Percentiles rank a stretch among this genome's conserved stretches.
These are phyloP conservation scores for Fregetta grallaria DNA, from an alignment of 2,113 vertebrate species.

Conservation along the genomic window DNA sequence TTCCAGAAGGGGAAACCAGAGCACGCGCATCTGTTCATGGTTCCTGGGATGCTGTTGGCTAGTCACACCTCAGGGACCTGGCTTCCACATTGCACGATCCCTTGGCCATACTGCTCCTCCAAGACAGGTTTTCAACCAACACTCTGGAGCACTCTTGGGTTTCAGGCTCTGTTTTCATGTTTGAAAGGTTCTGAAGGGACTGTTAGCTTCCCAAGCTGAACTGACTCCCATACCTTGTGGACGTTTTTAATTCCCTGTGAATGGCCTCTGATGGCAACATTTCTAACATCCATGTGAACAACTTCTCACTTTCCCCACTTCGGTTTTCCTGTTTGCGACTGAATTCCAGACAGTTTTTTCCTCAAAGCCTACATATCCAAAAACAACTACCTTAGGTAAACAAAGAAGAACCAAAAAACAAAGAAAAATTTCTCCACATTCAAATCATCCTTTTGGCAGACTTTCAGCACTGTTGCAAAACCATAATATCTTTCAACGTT, in stretches of 20 bases:
- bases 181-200: not conserved
- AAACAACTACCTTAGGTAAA: not conserved
- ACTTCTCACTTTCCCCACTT: not conserved
- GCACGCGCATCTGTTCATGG: too few species aligned
- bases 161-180: not conserved
- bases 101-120: fast-evolving
- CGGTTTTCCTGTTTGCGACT: not conserved
- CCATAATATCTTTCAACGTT: not conserved
- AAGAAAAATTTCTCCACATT: not conserved
- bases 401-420: not conserved
- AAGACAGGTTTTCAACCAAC: not conserved
- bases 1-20: not conserved
- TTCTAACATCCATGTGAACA: not conserved
- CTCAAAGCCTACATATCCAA: not conserved
- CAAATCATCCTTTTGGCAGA: not conserved
- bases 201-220: not conserved
- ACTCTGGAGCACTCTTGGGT: not conserved
- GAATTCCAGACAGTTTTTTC: not conserved
- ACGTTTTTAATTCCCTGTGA: not conserved
- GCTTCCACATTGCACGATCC: not conserved
- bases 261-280: not conserved
- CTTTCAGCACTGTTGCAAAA: not conserved
- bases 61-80: not conserved
- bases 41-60: not conserved
- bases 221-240: not conserved